These are phyloP conservation scores for Agraylea sexmaculata DNA, from an alignment of 1,140 invertebrate genomes.

Conservation along the genomic window DNA sequence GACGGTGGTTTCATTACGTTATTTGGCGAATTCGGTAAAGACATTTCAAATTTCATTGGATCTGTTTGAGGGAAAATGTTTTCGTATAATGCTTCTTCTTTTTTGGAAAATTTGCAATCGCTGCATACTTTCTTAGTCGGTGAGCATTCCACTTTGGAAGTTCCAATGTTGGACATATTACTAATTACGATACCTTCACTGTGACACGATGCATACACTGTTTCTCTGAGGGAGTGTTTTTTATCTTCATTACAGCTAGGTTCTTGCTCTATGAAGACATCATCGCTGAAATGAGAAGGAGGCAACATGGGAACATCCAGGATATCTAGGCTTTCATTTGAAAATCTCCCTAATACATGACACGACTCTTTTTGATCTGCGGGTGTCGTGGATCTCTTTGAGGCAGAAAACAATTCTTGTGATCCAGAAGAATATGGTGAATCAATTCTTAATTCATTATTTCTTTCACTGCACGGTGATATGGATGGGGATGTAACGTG, in stretches of 20 bases:
- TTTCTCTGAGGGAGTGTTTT: conserved; percentile 11
- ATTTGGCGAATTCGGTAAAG: conserved; percentile 17
- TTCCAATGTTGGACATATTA: conserved; percentile 14
- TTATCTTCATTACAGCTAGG: conserved; percentile 9
- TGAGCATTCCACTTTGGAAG: conserved; percentile 6
- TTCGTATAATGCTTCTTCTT: conserved; percentile 17
- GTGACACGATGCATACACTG: conserved; percentile 18
- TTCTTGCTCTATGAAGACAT: conserved; percentile 18
- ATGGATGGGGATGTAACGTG: conserved; percentile 18
- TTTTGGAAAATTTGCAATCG: background rate
- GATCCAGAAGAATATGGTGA: conserved; percentile 15
- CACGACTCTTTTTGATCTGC: conserved; percentile 13
- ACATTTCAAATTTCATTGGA: conserved; percentile 18
- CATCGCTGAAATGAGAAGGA: conserved; percentile 20
- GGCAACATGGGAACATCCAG: conserved; percentile 17
- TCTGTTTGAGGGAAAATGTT: conserved; percentile 17
- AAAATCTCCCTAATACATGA: conserved; percentile 5
- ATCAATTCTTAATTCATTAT: conserved; percentile 12
- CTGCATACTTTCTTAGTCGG: conserved; percentile 2
- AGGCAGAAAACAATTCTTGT: conserved; percentile 28
- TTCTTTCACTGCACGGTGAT: conserved; percentile 17
- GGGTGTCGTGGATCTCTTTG: conserved; percentile 27
- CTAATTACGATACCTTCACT: conserved; percentile 19
- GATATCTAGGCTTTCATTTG: conserved; percentile 13
- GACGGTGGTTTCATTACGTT: background rate